Base-by-base conservation (phyloP, 2,113 vertebrate genomes). In the Actenoides hombroni region DNA sequence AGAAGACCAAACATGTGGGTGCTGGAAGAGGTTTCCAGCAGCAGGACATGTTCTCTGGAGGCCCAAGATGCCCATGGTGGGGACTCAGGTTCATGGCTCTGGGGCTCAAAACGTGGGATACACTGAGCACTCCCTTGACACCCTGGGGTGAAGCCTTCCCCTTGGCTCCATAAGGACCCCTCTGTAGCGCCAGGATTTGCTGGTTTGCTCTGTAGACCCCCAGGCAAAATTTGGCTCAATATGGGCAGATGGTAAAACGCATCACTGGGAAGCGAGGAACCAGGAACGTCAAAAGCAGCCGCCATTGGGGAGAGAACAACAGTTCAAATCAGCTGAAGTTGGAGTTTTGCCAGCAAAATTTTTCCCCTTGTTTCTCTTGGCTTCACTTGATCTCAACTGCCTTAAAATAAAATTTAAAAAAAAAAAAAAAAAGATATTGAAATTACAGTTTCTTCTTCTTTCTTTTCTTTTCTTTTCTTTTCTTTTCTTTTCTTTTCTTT, bases 21-120 rank as follows among this genome's bases (percentile, higher is more conserved):
- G 13, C 46, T 49, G 53, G 53, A 28, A 42, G 46, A 56, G 21
- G 23, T 68, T 79, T 48, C 80, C 67, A 35, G 46, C 53, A 37
- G 35, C 25, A 48, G 59, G n/a, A 37, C 12, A 9, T 0, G 1
- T 42, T 67, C 7, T 1, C 0, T 11, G 39, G 44, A 35, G 51
- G 57, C 35, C 54, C 31, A 13, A 33, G 44, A 17, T 42, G 56
- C 48, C 39, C 40, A 7, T 1, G 5, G 57, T 1, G 1, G 40
- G 13, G 29, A 8, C 57, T 82, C 6, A 5, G 48, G 31, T 33
- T 78, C 0, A 1, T 6, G 33, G 15, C 35, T 67, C 59, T 73
- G 51, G 13, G 21, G 15, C n/a, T 54, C 8, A 7, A n/a, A 0
- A 3, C 0, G 2, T 8, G 48, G 49, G 69, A 24, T 42, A 11